phyloP scores from a whole-genome alignment of 2,113 vertebrate genomes.

The Alces alces region DNA sequence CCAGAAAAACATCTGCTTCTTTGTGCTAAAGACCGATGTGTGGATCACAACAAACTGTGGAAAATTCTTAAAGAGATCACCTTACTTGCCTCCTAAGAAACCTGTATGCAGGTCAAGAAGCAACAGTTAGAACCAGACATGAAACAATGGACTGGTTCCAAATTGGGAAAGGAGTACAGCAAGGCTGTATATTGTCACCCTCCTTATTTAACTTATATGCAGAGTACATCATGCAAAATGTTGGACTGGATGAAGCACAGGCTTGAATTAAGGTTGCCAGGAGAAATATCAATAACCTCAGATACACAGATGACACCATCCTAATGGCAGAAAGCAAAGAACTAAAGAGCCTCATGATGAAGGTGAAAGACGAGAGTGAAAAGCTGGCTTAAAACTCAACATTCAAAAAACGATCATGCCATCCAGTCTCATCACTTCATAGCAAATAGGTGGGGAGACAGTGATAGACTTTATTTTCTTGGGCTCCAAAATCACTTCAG shows the following conservation, averaged over 20 bases:
- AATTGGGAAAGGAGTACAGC: background rate
- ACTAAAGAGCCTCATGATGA: background rate
- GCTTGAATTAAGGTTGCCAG: background rate
- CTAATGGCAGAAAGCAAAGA: background rate
- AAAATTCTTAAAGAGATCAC: background rate
- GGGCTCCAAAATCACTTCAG: background rate
- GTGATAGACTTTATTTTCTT: background rate
- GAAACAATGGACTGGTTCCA: background rate
- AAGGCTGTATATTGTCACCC: background rate
- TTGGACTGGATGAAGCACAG: background rate
- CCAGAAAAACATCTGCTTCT: background rate
- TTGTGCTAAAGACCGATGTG: background rate
- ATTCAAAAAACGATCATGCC: background rate
- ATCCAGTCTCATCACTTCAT: background rate
- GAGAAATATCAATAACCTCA: background rate
- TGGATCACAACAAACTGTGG: background rate
- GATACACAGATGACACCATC: background rate
- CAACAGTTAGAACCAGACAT: background rate
- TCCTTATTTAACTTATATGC: background rate
- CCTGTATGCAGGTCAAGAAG: background rate
- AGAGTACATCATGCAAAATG: background rate
- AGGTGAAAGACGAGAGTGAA: background rate
- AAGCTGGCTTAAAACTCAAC: background rate
- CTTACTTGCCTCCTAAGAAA: background rate
- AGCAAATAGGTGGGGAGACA: background rate